These are phyloP conservation scores for Chamaea fasciata DNA, from an alignment of 2,113 vertebrate species.

Conservation along the genomic window DNA sequence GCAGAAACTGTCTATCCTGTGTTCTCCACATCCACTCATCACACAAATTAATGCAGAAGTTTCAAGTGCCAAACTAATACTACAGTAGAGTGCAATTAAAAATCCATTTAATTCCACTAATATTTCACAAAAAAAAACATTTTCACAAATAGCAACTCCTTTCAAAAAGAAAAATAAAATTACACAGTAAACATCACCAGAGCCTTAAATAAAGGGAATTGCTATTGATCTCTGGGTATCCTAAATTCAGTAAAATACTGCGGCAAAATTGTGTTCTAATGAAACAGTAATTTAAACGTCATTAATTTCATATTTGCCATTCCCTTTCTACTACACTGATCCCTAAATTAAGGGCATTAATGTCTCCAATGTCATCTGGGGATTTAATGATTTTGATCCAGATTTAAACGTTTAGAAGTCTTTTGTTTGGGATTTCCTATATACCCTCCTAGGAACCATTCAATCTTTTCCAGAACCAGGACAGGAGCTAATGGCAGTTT, in stretches of 20 bases:
- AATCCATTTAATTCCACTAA: background rate
- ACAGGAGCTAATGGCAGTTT: background rate
- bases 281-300: conserved; percentile 71
- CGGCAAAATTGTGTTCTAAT: conserved; percentile 68
- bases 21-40: background rate
- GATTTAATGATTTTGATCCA: conserved; percentile 47
- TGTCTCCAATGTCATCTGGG: conserved; percentile 11
- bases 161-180: conserved; percentile 28
- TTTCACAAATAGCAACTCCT: conserved; percentile 49
- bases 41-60: background rate
- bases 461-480: background rate
- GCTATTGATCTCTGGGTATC: conserved; percentile 65
- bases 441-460: background rate
- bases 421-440: background rate
- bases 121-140: conserved; percentile 13
- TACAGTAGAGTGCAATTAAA: background rate
- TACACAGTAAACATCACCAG: conserved; percentile 17
- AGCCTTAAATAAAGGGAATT: conserved; percentile 66
- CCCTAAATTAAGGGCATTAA: conserved; percentile 44
- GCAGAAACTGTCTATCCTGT: background rate
- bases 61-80: background rate
- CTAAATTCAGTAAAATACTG: conserved; percentile 61
- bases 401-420: background rate
- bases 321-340: conserved; percentile 63
- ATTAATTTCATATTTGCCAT: conserved; percentile 73